These are phyloP conservation scores for Myotis daubentonii DNA, from an alignment of 2,797 vertebrate genomes.

Conservation along the genomic window DNA sequence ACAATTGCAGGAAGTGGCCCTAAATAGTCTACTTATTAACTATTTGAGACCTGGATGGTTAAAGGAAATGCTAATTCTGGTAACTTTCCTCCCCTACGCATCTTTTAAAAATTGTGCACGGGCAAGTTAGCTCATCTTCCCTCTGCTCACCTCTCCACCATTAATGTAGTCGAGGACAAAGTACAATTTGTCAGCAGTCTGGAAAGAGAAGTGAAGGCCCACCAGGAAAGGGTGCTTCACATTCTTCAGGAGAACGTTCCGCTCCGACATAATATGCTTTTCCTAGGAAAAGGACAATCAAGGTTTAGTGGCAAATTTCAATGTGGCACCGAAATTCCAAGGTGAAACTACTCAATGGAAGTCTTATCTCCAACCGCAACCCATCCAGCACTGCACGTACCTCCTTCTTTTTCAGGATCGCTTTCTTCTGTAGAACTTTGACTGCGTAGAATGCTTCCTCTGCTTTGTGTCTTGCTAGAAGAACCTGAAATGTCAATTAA, in stretches of 20 bases:
- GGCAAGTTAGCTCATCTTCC: slow-evolving; percentile 73
- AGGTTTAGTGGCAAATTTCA: slow-evolving; percentile 41
- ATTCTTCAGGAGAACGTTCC: slow-evolving; percentile 97
- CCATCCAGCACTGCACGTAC: slow-evolving; percentile 80
- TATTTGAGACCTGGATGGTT: slow-evolving; percentile 79
- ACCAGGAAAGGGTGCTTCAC: slow-evolving; percentile 99
- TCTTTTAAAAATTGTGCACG: slow-evolving; percentile 83
- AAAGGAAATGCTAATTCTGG: slow-evolving; percentile 85
- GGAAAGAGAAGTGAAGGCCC: slow-evolving; percentile 98
- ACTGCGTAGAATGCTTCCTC: slow-evolving; percentile 98
- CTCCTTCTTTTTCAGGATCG: slow-evolving; percentile 99
- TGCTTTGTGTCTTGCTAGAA: slow-evolving; percentile 95
- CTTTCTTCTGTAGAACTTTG: slow-evolving; percentile 99
- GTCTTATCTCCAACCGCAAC: not conserved
- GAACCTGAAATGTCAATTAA: slow-evolving; percentile 87
- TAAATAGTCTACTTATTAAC: slow-evolving; percentile 78
- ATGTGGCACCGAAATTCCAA: not conserved
- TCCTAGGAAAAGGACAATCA: slow-evolving; percentile 86
- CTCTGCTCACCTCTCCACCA: slow-evolving; percentile 94
- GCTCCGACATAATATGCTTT: slow-evolving; percentile 99
- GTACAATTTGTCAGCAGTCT: slow-evolving; percentile 97
- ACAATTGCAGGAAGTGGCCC: slow-evolving; percentile 93
- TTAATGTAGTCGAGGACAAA: slow-evolving; percentile 99
- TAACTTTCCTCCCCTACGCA: slow-evolving; percentile 44
- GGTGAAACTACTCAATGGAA: not conserved